A percentile compares a stretch with the other conserved stretches of the same genome.
Evolutionary conservation across 2,797 vertebrate genomes (phyloP).

Genomic region (Muscicapa striata): DNA sequence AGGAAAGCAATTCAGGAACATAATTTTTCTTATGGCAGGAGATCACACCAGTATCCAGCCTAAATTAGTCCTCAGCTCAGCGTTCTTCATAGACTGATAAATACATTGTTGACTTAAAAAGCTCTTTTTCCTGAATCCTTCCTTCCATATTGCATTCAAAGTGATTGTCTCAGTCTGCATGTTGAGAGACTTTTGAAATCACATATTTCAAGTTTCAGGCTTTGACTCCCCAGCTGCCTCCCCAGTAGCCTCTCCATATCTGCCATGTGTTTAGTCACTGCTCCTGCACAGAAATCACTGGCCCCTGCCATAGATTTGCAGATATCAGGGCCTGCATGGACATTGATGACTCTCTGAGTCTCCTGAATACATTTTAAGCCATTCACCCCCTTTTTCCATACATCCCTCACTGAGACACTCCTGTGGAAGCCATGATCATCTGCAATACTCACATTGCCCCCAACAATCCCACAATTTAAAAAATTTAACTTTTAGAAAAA

Average conservation of each 20-base stretch:
- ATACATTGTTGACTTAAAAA: not conserved
- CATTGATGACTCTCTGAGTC: not conserved
- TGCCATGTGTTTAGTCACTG: rapidly evolving
- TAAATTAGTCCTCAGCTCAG: not conserved
- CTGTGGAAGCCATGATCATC: not conserved
- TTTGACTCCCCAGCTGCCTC: not conserved
- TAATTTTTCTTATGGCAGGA: not conserved
- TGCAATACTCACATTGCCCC: not conserved
- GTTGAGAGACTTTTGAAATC: not conserved
- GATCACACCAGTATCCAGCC: not conserved
- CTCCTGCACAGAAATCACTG: not conserved
- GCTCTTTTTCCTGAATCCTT: not conserved
- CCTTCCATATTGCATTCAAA: not conserved
- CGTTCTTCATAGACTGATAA: not conserved
- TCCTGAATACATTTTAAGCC: not conserved
- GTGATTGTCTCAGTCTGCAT: not conserved
- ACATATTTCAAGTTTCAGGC: not conserved
- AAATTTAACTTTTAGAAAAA: not conserved
- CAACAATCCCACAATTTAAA: not conserved
- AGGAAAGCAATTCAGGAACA: not conserved
- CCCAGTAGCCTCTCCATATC: not conserved
- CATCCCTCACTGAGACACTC: rapidly evolving
- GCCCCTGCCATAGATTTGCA: rapidly evolving
- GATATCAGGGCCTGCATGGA: not conserved
- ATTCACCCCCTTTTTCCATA: not conserved